phyloP scores from a whole-genome alignment of 2,888 invertebrate genomes.

The Quadroppia sp. region DNA sequence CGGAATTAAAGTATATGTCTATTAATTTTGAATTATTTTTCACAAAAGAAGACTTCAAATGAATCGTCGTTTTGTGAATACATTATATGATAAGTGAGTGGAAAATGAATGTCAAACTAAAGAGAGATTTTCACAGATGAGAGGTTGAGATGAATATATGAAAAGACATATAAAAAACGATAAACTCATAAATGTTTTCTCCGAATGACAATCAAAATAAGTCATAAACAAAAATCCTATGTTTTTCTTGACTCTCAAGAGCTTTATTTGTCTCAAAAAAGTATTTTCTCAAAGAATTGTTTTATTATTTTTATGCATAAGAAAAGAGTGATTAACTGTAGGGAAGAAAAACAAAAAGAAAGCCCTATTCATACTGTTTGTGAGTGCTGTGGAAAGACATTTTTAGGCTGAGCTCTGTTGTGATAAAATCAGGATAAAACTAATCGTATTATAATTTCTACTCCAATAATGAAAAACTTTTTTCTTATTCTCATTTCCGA shows the following conservation, averaged over 20 bases:
- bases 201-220: neutral
- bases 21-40: neutral
- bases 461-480: neutral
- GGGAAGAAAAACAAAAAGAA: neutral
- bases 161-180: no score
- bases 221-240: neutral
- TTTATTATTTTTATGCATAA: no score
- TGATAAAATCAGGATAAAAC: neutral
- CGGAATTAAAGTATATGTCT: conserved; percentile 7
- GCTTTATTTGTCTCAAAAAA: neutral
- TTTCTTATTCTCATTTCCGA: conserved; percentile 8
- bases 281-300: neutral
- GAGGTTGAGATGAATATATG: no score
- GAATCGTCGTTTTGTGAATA: conserved; percentile 5
- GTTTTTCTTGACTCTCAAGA: neutral
- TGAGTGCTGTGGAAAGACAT: neutral
- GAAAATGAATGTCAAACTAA: neutral
- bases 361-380: no score
- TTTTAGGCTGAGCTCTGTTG: neutral
- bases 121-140: no score
- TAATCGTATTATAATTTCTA: neutral
- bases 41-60: conserved; percentile 4
- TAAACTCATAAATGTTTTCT: conserved; percentile 5
- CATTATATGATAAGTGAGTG: neutral
- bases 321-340: no score